Evolutionary conservation across 2,888 invertebrate species (phyloP), one percentile per base, ranked within the genome.

Genomic region (Toxonevra muliebris): DNA sequence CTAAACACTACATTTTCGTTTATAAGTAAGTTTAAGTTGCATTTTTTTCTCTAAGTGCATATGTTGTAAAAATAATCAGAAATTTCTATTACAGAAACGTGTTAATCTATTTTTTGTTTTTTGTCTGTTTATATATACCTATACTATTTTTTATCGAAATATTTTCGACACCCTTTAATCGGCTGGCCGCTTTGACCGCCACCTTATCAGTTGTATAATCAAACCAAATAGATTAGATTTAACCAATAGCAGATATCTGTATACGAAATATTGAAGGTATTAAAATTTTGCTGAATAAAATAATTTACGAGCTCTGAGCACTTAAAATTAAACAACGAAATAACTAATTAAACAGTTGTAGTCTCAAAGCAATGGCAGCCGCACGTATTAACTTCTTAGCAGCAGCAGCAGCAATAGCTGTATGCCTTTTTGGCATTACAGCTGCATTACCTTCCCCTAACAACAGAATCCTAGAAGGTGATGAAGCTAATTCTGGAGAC

Each of bases 381-480:
- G 71, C 74, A 80, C 80, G 81, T 74, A 50, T 67, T 17, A 48
- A 66, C 52, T 60, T 75, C 20, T 45, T 65, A 5, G 61, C 62
- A 11, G 61, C 66, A n/a, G 55, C 69, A 55, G 62, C 76, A n/a
- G 66, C 71, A 2, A 15, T 65, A 1, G 67, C 52, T 17, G 69
- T 42, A 40, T 57, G 72, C 20, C 63, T 65, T 62, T n/a, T 71
- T 17, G 20, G 45, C 17, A 43, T 53, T 52, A 61, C 50, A 8
- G 19, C 13, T 13, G 67, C 41, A n/a, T 45, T 63, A 11, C 73
- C 69, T 9, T 19, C 15, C 17, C 69, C 70, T 1, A 64, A 54
- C n/a, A 65, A 70, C 2, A 77, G 81, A 20, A 71, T 84, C 12
- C 66, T 79, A 53, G 84, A 82, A 43, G 85, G 86, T 4, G 73